Evolutionary conservation across 2,888 invertebrate species (phyloP), one percentile per base, ranked within the genome.

Genomic region (Nowickia ferox): DNA sequence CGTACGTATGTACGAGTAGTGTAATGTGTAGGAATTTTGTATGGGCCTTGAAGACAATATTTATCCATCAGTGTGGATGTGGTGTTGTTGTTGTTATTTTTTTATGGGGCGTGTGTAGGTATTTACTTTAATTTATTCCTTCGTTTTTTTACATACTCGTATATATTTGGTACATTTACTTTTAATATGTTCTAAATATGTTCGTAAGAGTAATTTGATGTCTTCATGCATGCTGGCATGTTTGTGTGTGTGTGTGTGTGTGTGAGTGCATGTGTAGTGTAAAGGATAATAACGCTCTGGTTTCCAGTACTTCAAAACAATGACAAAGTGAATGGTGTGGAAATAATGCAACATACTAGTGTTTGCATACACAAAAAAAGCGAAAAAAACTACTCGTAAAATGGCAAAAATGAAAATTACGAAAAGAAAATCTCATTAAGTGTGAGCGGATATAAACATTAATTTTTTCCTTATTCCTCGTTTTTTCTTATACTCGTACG

Each of bases 391-490:
- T 46, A 19, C n/a, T n/a, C 44, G 9, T 22, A 57, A 48, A 63
- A 40, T 40, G 8, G 4, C 40, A 63, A 57, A 53, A 53, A 53
- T 13, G 6, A 72, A 66, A 68, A 63, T 66, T 75, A 66, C 71
- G 59, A 59, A 74, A 79, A 53, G 77, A 69, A 80, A 86, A 83
- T 86, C 86, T 83, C 86, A 86, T 86, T 86, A 83, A 86, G 79
- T 86, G 79, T 72, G 76, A 83, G 77, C 79, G 86, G 86, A 86
- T 86, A 86, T 80, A 72, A 83, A 80, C 79, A 86, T 86, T 80
- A 86, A 86, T 76, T 83, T 80, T 59, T 79, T 78, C 68, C 83
- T 75, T 72, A 76, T 53, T 69, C 44, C 68, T 59, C 6, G 13
- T 55, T 1, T 30, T 44, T 55, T 65, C 40, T 75, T 59, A n/a